Evolutionary conservation across 1,140 invertebrate species (phyloP).

Genomic region (Drosophila simulans): DNA sequence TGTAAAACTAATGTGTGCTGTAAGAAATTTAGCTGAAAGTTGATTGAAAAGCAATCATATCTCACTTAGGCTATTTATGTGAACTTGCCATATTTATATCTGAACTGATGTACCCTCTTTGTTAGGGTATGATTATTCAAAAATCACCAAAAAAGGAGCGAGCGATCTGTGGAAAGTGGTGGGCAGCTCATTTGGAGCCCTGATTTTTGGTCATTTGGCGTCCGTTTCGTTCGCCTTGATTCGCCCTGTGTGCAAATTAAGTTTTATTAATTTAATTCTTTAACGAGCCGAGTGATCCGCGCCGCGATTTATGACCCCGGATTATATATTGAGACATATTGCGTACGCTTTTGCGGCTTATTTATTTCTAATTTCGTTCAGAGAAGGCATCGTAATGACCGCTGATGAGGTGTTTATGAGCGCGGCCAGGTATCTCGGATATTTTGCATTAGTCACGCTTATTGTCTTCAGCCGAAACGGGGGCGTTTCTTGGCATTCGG

Average conservation of each 20-base stretch:
- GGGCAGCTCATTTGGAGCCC: conserved; percentile 73
- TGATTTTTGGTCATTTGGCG: conserved; percentile 73
- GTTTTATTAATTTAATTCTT: conserved; percentile 82
- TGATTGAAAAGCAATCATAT: neutral
- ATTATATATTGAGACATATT: conserved; percentile 77
- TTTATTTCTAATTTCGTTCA: conserved; percentile 72
- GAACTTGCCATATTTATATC: neutral
- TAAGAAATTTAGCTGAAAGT: too few relatives aligned
- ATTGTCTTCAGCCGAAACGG: conserved; percentile 23
- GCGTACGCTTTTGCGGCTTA: conserved; percentile 28
- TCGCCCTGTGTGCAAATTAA: conserved; percentile 66
- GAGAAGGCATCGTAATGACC: conserved; percentile 77
- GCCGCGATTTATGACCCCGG: conserved; percentile 60
- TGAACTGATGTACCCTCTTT: neutral
- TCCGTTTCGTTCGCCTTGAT: conserved; percentile 10
- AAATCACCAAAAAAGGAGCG: neutral
- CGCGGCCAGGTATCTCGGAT: conserved; percentile 34
- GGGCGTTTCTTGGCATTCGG: conserved; percentile 17
- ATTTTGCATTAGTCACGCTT: conserved; percentile 79
- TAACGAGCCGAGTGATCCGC: conserved; percentile 69
- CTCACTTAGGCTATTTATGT: too few relatives aligned
- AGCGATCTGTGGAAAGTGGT: conserved; percentile 49
- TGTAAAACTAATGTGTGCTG: too few relatives aligned
- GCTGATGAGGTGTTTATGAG: conserved; percentile 81
- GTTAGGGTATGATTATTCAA: conserved; percentile 1